Evolutionary conservation across 1,140 invertebrate genomes (phyloP).

Genomic region (Samia ricini): DNA sequence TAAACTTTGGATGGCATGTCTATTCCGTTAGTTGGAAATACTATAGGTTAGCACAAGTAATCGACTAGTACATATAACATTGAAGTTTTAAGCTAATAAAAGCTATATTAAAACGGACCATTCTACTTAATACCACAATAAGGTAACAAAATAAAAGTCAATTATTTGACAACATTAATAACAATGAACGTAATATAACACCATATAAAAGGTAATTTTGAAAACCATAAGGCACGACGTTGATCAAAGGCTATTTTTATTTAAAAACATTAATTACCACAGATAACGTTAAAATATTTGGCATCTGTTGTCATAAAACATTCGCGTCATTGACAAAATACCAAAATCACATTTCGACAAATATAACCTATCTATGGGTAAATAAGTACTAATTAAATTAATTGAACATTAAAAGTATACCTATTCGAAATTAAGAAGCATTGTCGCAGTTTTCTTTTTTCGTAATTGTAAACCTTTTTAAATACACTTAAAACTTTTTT

Average conservation of each 20-base stretch:
- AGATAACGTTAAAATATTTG: neutral
- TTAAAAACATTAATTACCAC: neutral
- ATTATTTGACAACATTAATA: neutral
- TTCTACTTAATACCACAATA: too few relatives aligned
- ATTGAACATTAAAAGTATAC: neutral
- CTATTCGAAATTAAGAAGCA: neutral
- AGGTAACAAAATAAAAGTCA: neutral
- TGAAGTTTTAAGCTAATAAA: neutral
- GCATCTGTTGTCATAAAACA: neutral
- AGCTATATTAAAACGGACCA: neutral
- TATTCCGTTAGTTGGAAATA: too few relatives aligned
- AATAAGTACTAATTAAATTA: neutral
- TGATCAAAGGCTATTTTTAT: neutral
- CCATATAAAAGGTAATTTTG: neutral
- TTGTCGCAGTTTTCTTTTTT: too few relatives aligned
- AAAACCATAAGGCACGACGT: neutral
- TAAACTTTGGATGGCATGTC: too few relatives aligned
- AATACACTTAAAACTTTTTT: too few relatives aligned
- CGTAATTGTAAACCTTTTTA: too few relatives aligned
- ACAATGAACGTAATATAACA: neutral
- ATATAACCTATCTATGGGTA: neutral
- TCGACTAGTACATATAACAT: neutral
- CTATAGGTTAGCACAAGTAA: neutral
- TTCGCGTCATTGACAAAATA: constrained; percentile 34
- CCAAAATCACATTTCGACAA: constrained; percentile 27